Conservation (phyloP, 2,797 vertebrate species). For the Alosa sapidissima region DNA sequence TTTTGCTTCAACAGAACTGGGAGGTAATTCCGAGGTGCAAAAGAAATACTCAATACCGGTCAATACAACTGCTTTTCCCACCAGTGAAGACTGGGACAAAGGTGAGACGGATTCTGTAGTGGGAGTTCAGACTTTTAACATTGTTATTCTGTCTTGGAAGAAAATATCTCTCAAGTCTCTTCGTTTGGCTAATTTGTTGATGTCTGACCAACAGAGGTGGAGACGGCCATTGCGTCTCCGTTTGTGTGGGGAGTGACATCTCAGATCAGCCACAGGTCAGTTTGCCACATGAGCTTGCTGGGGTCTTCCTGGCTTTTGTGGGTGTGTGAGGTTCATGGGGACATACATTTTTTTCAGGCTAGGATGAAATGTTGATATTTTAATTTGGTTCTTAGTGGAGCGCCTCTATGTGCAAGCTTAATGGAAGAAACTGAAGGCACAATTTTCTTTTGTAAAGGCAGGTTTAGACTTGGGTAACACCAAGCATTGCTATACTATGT, state of each 20-base stretch:
- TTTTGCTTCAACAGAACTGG: background rate
- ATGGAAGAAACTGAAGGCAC: no score
- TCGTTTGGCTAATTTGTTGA: background rate
- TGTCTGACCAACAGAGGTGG: background rate
- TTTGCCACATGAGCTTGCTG: background rate
- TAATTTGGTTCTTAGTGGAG: no score
- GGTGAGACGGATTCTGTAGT: background rate
- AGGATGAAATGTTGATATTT: background rate
- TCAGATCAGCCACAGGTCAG: background rate
- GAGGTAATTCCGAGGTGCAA: background rate
- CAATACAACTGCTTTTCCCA: background rate
- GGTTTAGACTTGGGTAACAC: no score
- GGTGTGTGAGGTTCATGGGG: background rate
- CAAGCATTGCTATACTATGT: no score
- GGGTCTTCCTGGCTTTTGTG: background rate
- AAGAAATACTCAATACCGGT: background rate
- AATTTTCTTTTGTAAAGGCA: no score
- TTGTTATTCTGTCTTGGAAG: background rate
- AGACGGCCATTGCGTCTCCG: background rate
- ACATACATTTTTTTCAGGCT: background rate
- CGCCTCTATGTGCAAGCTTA: no score
- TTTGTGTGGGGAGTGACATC: background rate
- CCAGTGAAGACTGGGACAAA: slow-evolving; percentile 8
- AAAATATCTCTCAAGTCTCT: background rate
- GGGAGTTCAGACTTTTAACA: background rate